These are phyloP conservation scores for Neodontobutis hainanensis DNA, from an alignment of 2,113 vertebrate species.

Conservation along the genomic window DNA sequence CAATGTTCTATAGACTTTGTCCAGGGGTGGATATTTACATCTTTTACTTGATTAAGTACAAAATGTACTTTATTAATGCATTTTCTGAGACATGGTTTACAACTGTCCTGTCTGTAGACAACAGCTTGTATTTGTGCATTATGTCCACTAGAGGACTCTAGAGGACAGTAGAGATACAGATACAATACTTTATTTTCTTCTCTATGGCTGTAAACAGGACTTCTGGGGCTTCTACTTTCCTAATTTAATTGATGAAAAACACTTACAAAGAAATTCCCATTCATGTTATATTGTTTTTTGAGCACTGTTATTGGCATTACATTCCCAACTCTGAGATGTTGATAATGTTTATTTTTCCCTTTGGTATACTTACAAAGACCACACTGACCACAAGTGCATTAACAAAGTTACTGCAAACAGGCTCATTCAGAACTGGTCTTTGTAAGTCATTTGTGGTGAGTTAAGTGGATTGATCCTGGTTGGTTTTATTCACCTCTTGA, in stretches of 20 bases:
- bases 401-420: neutral
- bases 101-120: too few species aligned
- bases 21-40: too few species aligned
- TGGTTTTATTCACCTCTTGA: neutral
- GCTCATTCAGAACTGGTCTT: neutral
- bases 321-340: too few species aligned
- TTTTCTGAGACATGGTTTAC: neutral
- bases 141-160: conserved; percentile 47
- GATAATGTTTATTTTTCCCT: too few species aligned
- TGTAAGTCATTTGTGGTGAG: neutral
- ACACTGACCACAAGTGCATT: neutral
- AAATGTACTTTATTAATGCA: neutral
- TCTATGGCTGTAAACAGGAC: too few species aligned
- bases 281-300: too few species aligned
- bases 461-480: neutral
- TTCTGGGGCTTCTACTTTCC: too few species aligned
- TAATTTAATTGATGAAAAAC: too few species aligned
- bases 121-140: conserved; percentile 20
- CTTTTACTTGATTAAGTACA: neutral
- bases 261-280: too few species aligned
- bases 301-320: too few species aligned
- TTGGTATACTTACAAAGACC: neutral
- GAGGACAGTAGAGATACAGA: neutral
- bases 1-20: too few species aligned
- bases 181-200: too few species aligned